A percentile compares a stretch with the other conserved stretches of the same genome.
Evolutionary conservation across 2,888 invertebrate genomes (phyloP).

Genomic region (Odontomyia ornata): DNA sequence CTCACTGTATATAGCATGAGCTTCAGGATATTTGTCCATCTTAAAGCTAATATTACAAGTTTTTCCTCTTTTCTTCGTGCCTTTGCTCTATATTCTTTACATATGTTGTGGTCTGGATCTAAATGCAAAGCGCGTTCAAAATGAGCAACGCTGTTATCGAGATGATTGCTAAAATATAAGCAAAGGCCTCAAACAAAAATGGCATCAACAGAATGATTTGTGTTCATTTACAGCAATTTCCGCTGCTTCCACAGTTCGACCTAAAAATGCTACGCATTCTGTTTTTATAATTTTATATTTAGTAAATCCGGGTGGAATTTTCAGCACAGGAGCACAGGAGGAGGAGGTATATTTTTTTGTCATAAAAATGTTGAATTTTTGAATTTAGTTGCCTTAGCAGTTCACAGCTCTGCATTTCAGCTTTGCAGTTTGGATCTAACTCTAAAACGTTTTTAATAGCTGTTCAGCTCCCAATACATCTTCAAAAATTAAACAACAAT

Average conservation of each 20-base stretch:
- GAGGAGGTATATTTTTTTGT: constrained; percentile 80
- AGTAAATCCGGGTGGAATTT: constrained; percentile 76
- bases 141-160: constrained; percentile 91
- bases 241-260: constrained; percentile 79
- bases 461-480: constrained; percentile 81
- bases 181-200: constrained; percentile 91
- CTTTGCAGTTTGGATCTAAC: constrained; percentile 72
- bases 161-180: constrained; percentile 88
- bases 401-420: constrained; percentile 74
- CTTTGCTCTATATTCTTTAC: constrained; percentile 85
- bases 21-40: constrained; percentile 80
- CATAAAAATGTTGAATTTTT: constrained; percentile 78
- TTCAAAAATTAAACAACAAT: constrained; percentile 80
- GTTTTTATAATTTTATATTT: constrained; percentile 84
- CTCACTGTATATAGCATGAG: constrained; percentile 83
- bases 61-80: constrained; percentile 90
- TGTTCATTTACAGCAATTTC: constrained; percentile 89
- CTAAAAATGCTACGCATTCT: constrained; percentile 85
- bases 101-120: constrained; percentile 91
- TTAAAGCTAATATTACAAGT: constrained; percentile 92
- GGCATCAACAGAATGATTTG: constrained; percentile 87
- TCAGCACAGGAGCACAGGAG: constrained; percentile 87
- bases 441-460: constrained; percentile 73
- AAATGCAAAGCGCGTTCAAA: constrained; percentile 91
- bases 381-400: constrained; percentile 74